Evolutionary conservation across 2,888 invertebrate species (phyloP), one percentile per base, ranked within the genome.

Genomic region (Drosophila mercatorum): DNA sequence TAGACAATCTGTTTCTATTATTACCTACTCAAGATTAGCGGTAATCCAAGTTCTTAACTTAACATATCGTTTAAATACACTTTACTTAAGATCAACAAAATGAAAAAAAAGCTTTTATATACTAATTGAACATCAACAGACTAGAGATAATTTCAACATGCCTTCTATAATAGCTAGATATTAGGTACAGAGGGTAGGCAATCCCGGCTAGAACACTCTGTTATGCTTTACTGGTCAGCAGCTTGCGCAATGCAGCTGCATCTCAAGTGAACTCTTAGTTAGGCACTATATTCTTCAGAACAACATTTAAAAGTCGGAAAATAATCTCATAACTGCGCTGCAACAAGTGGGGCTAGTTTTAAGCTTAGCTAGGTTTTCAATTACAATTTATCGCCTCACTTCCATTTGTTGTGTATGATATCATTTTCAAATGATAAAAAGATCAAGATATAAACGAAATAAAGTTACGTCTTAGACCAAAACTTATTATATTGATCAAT

Each of bases 191-290:
- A 38, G 0, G 8, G 34, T 0, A 5, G 12, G 17, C 28, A 28
- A 10, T 53, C 7, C 26, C 7, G 2, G 6, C 5, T 12, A 11
- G 26, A 28, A 3, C n/a, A 34, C 5, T n/a, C 56, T 64, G 57
- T 64, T 51, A 31, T 40, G 28, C 22, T 43, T 28, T 38, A 34
- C 22, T 40, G 28, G 44, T 31, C 57, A 28, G 5, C 28, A 17
- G 26, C 68, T 67, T 69, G 68, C 38, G 53, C 58, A 58, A 71
- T 57, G 60, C 68, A 68, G 60, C 59, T 51, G 40, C 43, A 62
- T 68, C 51, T 44, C 47, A 53, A 57, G 51, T 5, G 12, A 10
- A 38, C 22, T 36, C 11, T 8, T 12, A 55, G 67, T 47, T 55
- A 52, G 59, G 46, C 34, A 26, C 12, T 22, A 36, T 10, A 34